Evolutionary conservation across 2,113 vertebrate genomes (phyloP).

Genomic region (Ahaetulla prasina): DNA sequence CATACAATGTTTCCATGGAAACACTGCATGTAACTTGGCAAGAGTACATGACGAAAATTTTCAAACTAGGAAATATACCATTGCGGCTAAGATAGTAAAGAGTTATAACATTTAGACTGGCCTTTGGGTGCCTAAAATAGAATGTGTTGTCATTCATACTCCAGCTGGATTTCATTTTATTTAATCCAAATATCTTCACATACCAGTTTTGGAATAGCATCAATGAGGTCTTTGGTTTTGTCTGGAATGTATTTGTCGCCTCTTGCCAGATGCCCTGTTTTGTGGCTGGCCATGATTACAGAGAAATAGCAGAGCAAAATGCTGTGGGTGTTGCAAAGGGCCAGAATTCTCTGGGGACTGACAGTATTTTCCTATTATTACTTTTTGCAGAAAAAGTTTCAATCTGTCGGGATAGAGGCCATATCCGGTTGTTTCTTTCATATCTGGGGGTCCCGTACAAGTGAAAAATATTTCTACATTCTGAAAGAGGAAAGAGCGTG

Average conservation of each 20-base stretch:
- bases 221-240: neutral
- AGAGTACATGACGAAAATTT: neutral
- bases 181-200: fast-evolving
- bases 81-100: neutral
- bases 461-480: neutral
- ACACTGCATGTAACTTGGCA: neutral
- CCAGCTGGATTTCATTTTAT: neutral
- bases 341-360: neutral
- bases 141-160: neutral
- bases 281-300: neutral
- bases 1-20: neutral
- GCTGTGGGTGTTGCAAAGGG: neutral
- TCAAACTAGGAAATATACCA: neutral
- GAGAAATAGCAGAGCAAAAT: neutral
- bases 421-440: neutral
- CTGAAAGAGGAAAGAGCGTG: neutral
- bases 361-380: neutral
- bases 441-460: neutral
- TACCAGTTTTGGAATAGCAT: neutral
- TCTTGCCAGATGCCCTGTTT: neutral
- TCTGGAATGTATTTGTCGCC: neutral
- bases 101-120: neutral
- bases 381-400: neutral
- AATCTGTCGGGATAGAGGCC: neutral
- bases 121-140: neutral